Base-by-base conservation (phyloP, 1,140 invertebrate species). In the Drosophila yakuba region DNA sequence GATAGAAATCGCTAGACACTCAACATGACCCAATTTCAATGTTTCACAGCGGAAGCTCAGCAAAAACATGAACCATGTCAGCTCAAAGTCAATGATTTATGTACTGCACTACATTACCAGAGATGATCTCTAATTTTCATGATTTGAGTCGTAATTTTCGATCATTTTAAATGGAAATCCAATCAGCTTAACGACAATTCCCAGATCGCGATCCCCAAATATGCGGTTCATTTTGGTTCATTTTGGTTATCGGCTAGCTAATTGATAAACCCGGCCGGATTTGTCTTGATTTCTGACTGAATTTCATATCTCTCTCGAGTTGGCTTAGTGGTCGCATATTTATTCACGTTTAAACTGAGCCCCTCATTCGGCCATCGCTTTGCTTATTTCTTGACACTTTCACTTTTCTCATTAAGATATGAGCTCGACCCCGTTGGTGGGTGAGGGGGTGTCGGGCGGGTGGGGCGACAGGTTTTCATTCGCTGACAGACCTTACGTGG, bases 381-480 rank as follows among this genome's bases (percentile, higher is more conserved):
- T 58, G 57, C 66, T 73, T 62, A 57, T 88, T 88, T 88, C 76
- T 88, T 88, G 83, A 88, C 83, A 88, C 83, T 88, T 76, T 76
- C 73, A 76, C 83, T 88, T 88, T 88, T 88, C 84, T 88, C 83
- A 88, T 88, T 88, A 83, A 88, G 86, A 83, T 86, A 74, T 76
- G 78, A 63, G 78, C 69, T 62, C 69, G 52, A 61, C 60, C 60
- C 64, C 17, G n/a, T 35, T 51, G 36, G 20, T 4, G 4, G 23
- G 23, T 5, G 23, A 35, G 39, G 45, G 45, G 59, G 59, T 32
- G 59, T 51, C 48, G 48, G 48, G 28, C 48, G 59, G 58, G 61
- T 58, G 45, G 39, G 63, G 60, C 61, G 78, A 72, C 73, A 66
- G 72, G 77, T 80, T 80, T 68, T 66, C 32, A 66, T 36, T 45